These are phyloP conservation scores for Rhyzopertha dominica DNA, from an alignment of 1,140 invertebrate genomes.

Conservation along the genomic window DNA sequence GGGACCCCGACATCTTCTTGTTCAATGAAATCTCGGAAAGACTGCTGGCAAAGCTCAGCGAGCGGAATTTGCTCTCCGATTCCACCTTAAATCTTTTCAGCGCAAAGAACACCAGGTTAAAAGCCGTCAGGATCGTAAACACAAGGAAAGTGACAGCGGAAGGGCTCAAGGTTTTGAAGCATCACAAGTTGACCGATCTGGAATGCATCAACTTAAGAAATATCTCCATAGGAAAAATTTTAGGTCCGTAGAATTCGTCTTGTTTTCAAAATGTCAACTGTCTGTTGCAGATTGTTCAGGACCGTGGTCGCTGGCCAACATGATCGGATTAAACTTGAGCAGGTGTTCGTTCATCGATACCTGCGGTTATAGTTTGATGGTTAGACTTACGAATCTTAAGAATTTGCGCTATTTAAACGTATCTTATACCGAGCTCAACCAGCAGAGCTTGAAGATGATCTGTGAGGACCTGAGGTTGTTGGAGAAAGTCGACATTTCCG, in stretches of 20 bases:
- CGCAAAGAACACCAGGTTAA: slow-evolving; percentile 58
- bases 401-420: slow-evolving; percentile 65
- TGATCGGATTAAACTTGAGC: slow-evolving; percentile 61
- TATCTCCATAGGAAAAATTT: slow-evolving; percentile 33
- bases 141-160: slow-evolving; percentile 55
- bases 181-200: slow-evolving; percentile 62
- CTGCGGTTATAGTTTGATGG: slow-evolving; percentile 48
- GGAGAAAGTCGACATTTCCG: slow-evolving; percentile 67
- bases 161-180: slow-evolving; percentile 60
- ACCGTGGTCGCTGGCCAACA: slow-evolving; percentile 67
- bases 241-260: slow-evolving; percentile 20
- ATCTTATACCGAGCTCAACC: slow-evolving; percentile 67
- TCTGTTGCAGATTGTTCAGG: slow-evolving; percentile 57
- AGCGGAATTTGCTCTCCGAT: slow-evolving; percentile 61
- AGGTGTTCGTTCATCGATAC: slow-evolving; percentile 60
- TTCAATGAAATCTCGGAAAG: slow-evolving; percentile 65
- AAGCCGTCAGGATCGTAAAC: slow-evolving; percentile 50
- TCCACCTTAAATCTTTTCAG: slow-evolving; percentile 62
- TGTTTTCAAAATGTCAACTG: not conserved
- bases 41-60: slow-evolving; percentile 57
- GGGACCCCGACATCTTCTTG: slow-evolving; percentile 60
- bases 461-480: slow-evolving; percentile 64
- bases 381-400: slow-evolving; percentile 53
- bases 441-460: slow-evolving; percentile 62
- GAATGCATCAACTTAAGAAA: slow-evolving; percentile 48